These are phyloP conservation scores for Ferdinandea cuprea DNA, from an alignment of 2,888 invertebrate genomes.

Conservation along the genomic window DNA sequence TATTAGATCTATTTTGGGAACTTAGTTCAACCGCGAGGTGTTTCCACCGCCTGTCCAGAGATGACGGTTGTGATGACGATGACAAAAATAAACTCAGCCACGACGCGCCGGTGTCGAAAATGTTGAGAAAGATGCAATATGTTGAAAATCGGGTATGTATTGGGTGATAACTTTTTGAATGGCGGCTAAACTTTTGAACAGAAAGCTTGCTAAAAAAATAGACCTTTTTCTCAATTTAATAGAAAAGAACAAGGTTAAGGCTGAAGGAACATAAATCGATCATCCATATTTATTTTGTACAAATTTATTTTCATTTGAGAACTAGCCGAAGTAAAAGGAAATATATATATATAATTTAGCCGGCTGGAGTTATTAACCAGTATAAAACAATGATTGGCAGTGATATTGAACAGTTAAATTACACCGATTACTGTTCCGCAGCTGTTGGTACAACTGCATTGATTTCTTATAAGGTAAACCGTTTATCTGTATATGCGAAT, in stretches of 20 bases:
- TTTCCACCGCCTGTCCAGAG: conserved; percentile 49
- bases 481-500: too few relatives aligned
- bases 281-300: fast-evolving
- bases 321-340: too few relatives aligned
- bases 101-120: conserved; percentile 18
- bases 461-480: too few relatives aligned
- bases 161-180: background rate
- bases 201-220: too few relatives aligned
- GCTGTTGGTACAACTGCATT: too few relatives aligned
- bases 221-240: background rate
- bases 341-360: too few relatives aligned
- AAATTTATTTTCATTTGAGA: background rate
- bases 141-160: conserved; percentile 1
- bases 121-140: conserved; percentile 22
- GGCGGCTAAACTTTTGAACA: background rate
- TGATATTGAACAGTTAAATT: too few relatives aligned
- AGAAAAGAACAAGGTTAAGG: too few relatives aligned
- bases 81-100: conserved; percentile 57
- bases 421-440: too few relatives aligned
- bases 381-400: too few relatives aligned
- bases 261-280: too few relatives aligned
- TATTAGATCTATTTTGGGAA: conserved; percentile 55
- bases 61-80: conserved; percentile 52
- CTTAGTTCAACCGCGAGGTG: conserved; percentile 44
- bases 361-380: too few relatives aligned